phyloP scores from a whole-genome alignment of 2,113 vertebrate species.

The Bos taurus region DNA sequence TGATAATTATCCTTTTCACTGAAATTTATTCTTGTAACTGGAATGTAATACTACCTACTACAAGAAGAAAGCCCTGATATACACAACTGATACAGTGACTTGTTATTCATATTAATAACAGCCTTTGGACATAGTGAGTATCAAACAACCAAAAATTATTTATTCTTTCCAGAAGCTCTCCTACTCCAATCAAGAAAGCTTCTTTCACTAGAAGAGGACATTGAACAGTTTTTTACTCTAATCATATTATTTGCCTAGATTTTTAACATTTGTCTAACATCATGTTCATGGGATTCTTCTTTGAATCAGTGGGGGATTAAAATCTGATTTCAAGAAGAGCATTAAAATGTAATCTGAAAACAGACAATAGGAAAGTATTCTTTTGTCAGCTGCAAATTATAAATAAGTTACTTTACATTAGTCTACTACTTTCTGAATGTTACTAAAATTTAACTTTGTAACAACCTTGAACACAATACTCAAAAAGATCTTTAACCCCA shows the following conservation, averaged over 20 bases:
- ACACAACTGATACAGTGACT: background rate
- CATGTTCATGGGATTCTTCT: constrained; percentile 40
- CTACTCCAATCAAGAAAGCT: constrained; percentile 30
- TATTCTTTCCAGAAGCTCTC: background rate
- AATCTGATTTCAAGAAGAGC: background rate
- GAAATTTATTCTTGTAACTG: constrained; percentile 29
- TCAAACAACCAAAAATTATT: constrained; percentile 37
- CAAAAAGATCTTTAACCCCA: background rate
- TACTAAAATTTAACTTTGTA: constrained; percentile 40
- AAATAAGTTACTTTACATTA: constrained; percentile 26
- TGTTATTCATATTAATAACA: constrained; percentile 6
- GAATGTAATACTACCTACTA: constrained; percentile 3
- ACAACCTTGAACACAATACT: constrained; percentile 12
- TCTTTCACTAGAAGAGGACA: constrained; percentile 9
- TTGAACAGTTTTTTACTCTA: constrained; percentile 34
- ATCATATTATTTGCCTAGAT: background rate
- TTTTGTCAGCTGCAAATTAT: background rate
- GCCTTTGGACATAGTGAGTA: background rate
- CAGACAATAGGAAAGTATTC: background rate
- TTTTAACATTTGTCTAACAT: constrained; percentile 42
- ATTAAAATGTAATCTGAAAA: constrained; percentile 31
- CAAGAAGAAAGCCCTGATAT: constrained; percentile 21
- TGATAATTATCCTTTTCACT: constrained; percentile 37
- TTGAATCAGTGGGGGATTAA: background rate
- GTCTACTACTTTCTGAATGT: background rate